These are phyloP conservation scores for Falco cherrug DNA, from an alignment of 2,797 vertebrate genomes.

Conservation along the genomic window DNA sequence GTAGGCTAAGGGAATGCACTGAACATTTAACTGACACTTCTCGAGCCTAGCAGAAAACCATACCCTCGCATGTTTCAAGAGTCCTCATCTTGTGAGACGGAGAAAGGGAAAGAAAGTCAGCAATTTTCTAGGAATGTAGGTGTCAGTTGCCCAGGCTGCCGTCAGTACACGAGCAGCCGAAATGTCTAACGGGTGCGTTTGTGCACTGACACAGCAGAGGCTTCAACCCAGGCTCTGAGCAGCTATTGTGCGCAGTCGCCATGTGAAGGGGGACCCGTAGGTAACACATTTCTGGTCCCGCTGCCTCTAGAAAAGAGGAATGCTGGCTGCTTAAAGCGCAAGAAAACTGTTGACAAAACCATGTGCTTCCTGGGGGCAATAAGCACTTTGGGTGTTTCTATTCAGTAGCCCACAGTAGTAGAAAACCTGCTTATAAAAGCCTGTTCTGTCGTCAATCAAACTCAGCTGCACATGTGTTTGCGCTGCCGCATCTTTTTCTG, in stretches of 20 bases:
- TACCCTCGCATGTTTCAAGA: neutral
- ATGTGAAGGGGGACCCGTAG: neutral
- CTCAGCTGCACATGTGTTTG: neutral
- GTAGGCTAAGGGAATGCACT: neutral
- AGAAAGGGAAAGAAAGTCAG: neutral
- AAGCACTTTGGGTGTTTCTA: neutral
- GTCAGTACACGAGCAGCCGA: neutral
- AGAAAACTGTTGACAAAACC: neutral
- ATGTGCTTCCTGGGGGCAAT: neutral
- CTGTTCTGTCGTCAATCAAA: neutral
- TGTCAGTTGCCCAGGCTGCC: neutral
- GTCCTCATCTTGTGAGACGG: neutral
- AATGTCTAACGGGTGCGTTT: neutral
- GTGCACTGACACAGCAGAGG: neutral
- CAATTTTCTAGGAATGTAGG: neutral
- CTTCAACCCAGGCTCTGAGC: neutral
- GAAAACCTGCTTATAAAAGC: neutral
- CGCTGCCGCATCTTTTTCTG: constrained; percentile 1
- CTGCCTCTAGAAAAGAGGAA: constrained; percentile 23
- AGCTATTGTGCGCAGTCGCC: neutral
- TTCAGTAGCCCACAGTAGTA: neutral
- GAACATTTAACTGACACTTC: neutral
- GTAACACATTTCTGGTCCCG: neutral
- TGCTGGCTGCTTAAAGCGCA: neutral
- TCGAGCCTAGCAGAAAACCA: neutral